These are phyloP conservation scores for Drosophila mulleri DNA, from an alignment of 2,888 invertebrate genomes.

Conservation along the genomic window DNA sequence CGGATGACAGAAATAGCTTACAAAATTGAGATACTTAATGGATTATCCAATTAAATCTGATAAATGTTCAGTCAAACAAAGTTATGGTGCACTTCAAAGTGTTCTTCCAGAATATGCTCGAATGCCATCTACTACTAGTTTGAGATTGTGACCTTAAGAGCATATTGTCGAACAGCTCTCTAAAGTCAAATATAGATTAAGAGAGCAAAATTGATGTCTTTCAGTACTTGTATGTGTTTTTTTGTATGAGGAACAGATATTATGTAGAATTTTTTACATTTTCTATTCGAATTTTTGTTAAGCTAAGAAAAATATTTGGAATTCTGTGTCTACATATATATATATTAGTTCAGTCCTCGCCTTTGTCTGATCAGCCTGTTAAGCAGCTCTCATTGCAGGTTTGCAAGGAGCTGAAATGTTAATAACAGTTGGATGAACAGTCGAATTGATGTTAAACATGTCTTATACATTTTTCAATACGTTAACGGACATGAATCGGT, in stretches of 20 bases:
- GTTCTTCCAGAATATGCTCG: too few species aligned
- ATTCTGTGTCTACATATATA: too few species aligned
- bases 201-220: not conserved
- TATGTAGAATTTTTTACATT: too few species aligned
- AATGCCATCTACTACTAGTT: not conserved
- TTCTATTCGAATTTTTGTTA: too few species aligned
- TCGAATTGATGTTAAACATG: not conserved
- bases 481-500: not conserved
- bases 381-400: not conserved
- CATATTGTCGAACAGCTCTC: too few species aligned
- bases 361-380: not conserved
- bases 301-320: too few species aligned
- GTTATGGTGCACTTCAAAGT: not conserved
- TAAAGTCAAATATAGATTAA: not conserved
- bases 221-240: too few species aligned
- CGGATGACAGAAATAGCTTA: slow-evolving; percentile 5
- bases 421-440: not conserved
- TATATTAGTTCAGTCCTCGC: too few species aligned
- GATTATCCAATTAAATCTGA: slow-evolving; percentile 12
- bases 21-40: slow-evolving; percentile 11
- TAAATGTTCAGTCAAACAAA: slow-evolving; percentile 1
- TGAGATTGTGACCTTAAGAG: too few species aligned
- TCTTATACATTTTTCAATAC: not conserved
- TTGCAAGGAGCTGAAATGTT: not conserved
- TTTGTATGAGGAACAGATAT: too few species aligned